Evolutionary conservation across 2,113 vertebrate species (phyloP).

Genomic region (Ancistrus triradiatus): DNA sequence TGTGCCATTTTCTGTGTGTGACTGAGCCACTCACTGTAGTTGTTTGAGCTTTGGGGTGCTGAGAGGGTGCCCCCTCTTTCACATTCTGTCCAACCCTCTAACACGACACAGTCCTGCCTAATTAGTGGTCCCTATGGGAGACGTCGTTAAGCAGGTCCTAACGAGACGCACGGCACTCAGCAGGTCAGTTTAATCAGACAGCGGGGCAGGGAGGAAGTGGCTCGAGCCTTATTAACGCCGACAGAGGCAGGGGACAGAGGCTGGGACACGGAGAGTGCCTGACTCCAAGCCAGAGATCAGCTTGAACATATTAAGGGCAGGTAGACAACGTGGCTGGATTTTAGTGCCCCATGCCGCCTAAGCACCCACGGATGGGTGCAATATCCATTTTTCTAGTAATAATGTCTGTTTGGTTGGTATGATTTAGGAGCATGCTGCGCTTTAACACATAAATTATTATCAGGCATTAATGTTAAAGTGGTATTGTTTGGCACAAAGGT

Average conservation of each 20-base stretch:
- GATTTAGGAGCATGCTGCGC: no score
- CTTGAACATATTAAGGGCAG: conserved; percentile 72
- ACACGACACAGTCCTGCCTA: conserved; percentile 75
- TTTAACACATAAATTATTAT: no score
- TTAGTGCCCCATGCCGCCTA: conserved; percentile 47
- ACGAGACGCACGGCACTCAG: conserved; percentile 71
- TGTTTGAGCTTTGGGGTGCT: conserved; percentile 57
- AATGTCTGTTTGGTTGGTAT: no score
- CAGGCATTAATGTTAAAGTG: no score
- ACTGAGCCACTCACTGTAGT: conserved; percentile 46
- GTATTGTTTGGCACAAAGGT: no score
- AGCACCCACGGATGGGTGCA: conserved; percentile 29
- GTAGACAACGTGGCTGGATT: conserved; percentile 44
- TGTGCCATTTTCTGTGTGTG: not conserved
- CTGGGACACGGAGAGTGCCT: conserved; percentile 52
- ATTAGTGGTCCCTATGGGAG: conserved; percentile 78
- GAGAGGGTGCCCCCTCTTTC: conserved; percentile 50
- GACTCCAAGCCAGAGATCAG: conserved; percentile 61
- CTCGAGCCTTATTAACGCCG: conserved; percentile 76
- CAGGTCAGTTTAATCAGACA: conserved; percentile 78
- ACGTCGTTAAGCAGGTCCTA: conserved; percentile 74
- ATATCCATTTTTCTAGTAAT: not conserved
- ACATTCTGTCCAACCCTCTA: conserved; percentile 66
- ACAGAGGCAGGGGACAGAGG: conserved; percentile 60
- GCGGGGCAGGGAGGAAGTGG: conserved; percentile 74